A percentile compares a stretch with the other conserved stretches of the same genome.
phyloP scores from a whole-genome alignment of 2,797 vertebrate species.

The Fratercula arctica region DNA sequence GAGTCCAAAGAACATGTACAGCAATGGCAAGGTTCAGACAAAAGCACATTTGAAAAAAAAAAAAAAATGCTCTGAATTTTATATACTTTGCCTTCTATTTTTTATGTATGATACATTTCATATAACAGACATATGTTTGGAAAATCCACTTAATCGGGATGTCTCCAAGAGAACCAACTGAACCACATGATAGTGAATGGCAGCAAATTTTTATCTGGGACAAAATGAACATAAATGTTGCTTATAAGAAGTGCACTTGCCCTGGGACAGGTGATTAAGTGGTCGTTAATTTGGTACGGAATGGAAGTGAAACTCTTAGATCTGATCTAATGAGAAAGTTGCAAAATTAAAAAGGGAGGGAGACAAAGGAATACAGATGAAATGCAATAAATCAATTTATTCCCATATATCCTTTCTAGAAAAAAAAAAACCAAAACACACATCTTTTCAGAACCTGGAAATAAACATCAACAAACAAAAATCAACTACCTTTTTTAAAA shows the following conservation, averaged over 20 bases:
- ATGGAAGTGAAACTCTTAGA: background rate
- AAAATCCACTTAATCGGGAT: background rate
- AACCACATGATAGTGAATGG: background rate
- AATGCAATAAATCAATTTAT: background rate
- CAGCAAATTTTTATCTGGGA: background rate
- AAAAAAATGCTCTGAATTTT: background rate
- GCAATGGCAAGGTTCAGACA: background rate
- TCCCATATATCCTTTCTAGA: background rate
- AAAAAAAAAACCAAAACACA: background rate
- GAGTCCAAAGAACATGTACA: background rate
- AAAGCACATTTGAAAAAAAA: background rate
- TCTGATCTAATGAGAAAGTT: background rate
- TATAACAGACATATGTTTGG: background rate
- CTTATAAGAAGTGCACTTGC: background rate
- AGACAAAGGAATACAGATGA: background rate
- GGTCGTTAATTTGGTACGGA: background rate
- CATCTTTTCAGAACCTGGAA: background rate
- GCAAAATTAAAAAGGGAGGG: background rate
- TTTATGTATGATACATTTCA: background rate
- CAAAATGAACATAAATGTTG: background rate
- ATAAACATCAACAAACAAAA: background rate
- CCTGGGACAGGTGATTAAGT: background rate
- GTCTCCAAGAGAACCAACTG: background rate
- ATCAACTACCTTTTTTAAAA: background rate
- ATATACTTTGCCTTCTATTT: background rate